Conservation (phyloP, 1,140 invertebrate species). For the Telenomus remus region DNA sequence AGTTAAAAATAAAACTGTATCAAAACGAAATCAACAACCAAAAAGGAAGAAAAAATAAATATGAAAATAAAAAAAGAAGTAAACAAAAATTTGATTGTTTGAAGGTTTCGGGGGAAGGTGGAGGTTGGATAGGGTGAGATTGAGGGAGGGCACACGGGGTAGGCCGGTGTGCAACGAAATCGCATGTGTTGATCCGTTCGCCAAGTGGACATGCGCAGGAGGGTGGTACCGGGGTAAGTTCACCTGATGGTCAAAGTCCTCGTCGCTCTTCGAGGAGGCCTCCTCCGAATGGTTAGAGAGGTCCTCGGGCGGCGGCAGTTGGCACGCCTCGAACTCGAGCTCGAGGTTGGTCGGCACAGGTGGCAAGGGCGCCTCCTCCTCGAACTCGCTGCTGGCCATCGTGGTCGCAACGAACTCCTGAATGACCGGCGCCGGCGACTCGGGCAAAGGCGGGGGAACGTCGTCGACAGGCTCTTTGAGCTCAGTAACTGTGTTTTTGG, state of each 20-base stretch:
- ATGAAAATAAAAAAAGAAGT: too few species aligned
- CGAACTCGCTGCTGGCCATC: constrained; percentile 23
- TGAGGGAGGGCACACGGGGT: neutral
- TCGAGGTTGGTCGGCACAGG: constrained; percentile 21
- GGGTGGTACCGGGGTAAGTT: constrained; percentile 71
- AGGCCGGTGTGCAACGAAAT: too few species aligned
- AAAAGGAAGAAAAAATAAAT: too few species aligned
- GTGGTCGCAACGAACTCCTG: constrained; percentile 55
- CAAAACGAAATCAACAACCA: too few species aligned
- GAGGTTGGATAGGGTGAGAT: neutral
- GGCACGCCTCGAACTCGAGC: constrained; percentile 8
- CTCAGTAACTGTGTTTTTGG: constrained; percentile 5
- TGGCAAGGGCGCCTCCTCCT: constrained; percentile 19
- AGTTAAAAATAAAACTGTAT: too few species aligned
- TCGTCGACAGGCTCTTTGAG: constrained; percentile 26
- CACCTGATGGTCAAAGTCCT: constrained; percentile 69
- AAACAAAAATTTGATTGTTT: too few species aligned
- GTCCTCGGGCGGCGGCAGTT: constrained; percentile 43
- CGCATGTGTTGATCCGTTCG: constrained; percentile 16
- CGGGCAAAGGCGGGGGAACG: constrained; percentile 62
- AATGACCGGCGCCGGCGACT: constrained; percentile 60
- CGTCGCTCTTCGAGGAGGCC: constrained; percentile 58
- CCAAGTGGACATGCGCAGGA: constrained; percentile 56
- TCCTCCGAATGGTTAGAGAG: constrained; percentile 44
- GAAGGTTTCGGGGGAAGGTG: too few species aligned